Conservation (phyloP, 2,888 invertebrate species). For the Saturnia pavonia region DNA sequence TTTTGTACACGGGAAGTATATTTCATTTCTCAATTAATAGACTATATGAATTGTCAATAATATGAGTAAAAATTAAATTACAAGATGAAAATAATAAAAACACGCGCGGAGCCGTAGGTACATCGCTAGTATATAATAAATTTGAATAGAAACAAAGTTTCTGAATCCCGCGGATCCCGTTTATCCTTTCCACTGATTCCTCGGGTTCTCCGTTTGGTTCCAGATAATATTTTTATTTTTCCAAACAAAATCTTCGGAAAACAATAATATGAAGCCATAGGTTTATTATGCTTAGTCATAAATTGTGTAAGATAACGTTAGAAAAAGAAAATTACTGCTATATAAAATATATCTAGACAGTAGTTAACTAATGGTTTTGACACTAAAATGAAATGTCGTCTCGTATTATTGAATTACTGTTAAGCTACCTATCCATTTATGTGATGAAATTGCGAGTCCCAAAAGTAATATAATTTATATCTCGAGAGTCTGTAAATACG, state of each 20-base stretch:
- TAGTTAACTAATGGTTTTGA: not conserved
- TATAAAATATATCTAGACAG: not conserved
- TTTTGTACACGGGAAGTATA: no score
- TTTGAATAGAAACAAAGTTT: conserved; percentile 20
- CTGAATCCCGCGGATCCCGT: not conserved
- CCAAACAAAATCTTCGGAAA: not conserved
- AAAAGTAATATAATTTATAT: conserved; percentile 26
- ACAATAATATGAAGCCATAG: not conserved
- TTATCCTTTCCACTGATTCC: conserved; percentile 14
- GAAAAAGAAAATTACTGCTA: not conserved
- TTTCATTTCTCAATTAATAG: no score
- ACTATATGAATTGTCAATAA: no score
- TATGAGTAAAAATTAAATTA: no score
- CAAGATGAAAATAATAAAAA: no score
- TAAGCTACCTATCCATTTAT: conserved; percentile 31
- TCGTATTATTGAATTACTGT: conserved; percentile 23
- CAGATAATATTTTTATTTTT: conserved; percentile 7
- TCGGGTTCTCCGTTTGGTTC: not conserved
- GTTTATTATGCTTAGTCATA: not conserved
- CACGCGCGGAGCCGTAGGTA: no score
- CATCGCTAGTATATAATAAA: no score
- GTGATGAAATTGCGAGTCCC: conserved; percentile 32
- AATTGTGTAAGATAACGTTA: conserved; percentile 4
- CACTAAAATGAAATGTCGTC: conserved; percentile 22
- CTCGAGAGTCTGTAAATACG: conserved; percentile 22